A percentile compares a stretch with the other conserved stretches of the same genome.
Conservation (phyloP, 2,888 invertebrate species). For the Meiosimyza platycephala region DNA sequence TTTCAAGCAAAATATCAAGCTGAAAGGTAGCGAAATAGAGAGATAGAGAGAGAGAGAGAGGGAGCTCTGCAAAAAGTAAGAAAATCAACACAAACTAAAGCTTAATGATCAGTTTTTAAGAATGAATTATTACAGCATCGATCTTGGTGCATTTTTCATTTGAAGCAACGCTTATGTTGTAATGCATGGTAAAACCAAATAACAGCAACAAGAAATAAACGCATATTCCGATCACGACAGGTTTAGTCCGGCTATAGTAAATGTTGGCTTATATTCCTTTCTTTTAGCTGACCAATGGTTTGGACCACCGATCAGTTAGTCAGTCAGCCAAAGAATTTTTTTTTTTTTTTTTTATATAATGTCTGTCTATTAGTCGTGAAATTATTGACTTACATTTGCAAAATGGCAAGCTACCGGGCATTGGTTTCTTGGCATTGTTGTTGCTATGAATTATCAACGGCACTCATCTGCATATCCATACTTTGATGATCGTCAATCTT, state of each 20-base stretch:
- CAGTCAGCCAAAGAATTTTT: conserved; percentile 19
- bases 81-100: conserved; percentile 13
- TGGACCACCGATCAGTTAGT: conserved; percentile 23
- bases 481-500: conserved; percentile 1
- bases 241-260: neutral
- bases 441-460: conserved; percentile 41
- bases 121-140: conserved; percentile 38
- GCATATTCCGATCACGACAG: conserved; percentile 5
- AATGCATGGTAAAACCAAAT: neutral
- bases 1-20: neutral
- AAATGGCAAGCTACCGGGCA: conserved; percentile 40
- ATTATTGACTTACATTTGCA: conserved; percentile 33
- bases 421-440: conserved; percentile 31
- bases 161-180: conserved; percentile 29
- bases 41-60: neutral
- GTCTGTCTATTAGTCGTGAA: conserved; percentile 38
- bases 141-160: conserved; percentile 36
- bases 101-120: conserved; percentile 39
- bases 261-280: too few relatives aligned
- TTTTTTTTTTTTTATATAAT: neutral
- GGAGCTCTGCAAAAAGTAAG: neutral
- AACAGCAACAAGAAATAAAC: neutral
- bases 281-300: conserved; percentile 10
- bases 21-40: neutral
- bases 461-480: conserved; percentile 39